Percentiles rank a stretch among this genome's conserved stretches.
These are phyloP conservation scores for Cosmia trapezina DNA, from an alignment of 2,888 invertebrate genomes.

Conservation along the genomic window DNA sequence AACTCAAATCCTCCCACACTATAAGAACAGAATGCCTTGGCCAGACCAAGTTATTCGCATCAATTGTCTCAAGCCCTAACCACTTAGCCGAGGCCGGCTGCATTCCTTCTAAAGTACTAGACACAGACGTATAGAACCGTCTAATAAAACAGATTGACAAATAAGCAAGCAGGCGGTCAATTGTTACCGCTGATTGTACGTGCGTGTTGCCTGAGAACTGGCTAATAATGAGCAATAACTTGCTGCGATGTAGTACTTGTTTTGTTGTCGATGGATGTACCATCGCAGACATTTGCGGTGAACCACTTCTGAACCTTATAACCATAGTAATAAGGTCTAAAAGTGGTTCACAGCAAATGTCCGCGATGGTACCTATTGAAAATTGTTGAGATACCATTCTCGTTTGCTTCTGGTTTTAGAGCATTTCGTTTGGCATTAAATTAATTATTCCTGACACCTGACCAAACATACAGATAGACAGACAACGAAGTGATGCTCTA, in stretches of 20 bases:
- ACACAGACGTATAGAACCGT: background rate
- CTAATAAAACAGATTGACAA: constrained; percentile 63
- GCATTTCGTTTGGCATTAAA: background rate
- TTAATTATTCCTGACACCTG: no score
- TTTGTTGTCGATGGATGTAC: constrained; percentile 23
- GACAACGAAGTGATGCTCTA: no score
- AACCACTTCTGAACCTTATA: no score
- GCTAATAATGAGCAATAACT: constrained; percentile 63
- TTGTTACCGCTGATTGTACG: constrained; percentile 59
- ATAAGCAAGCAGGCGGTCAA: constrained; percentile 56
- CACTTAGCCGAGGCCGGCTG: constrained; percentile 21
- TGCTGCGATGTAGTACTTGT: constrained; percentile 17
- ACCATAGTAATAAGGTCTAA: no score
- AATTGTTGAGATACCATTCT: background rate
- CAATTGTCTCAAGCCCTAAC: constrained; percentile 46
- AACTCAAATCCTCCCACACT: background rate
- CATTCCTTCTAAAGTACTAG: constrained; percentile 46
- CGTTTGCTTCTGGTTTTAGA: background rate
- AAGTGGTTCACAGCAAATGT: no score
- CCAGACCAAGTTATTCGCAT: background rate
- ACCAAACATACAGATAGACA: no score
- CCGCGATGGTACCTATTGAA: constrained; percentile 21
- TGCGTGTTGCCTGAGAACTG: constrained; percentile 66
- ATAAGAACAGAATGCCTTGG: background rate
- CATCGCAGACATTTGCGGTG: no score